phyloP scores from a whole-genome alignment of 2,113 vertebrate genomes.

The Lutjanus erythropterus region DNA sequence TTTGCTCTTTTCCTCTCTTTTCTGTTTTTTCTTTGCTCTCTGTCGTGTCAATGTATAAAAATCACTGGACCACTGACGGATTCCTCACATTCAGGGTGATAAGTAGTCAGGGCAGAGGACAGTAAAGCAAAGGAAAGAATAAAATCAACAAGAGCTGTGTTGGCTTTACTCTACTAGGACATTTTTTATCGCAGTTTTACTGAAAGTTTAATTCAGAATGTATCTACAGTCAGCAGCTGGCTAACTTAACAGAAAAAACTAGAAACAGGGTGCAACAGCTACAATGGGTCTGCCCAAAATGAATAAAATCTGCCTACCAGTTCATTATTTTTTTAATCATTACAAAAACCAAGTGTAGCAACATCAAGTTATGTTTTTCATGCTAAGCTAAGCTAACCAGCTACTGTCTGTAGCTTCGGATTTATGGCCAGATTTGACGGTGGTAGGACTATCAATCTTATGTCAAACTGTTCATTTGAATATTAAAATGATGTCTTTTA shows the following conservation, averaged over 20 bases:
- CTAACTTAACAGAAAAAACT: not conserved
- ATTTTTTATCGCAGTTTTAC: too few species aligned
- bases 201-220: not conserved
- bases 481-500: not conserved
- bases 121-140: not conserved
- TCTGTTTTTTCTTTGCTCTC: slow-evolving; percentile 14
- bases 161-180: not conserved
- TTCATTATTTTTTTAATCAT: too few species aligned
- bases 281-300: not conserved
- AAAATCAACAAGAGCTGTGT: not conserved
- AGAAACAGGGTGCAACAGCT: not conserved
- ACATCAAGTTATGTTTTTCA: too few species aligned
- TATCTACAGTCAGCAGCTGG: not conserved
- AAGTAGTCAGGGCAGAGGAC: not conserved
- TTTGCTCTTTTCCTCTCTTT: slow-evolving; percentile 41
- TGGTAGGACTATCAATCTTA: not conserved
- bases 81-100: slow-evolving; percentile 19
- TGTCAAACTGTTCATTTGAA: not conserved
- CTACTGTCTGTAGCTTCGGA: too few species aligned
- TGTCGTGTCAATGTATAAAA: slow-evolving; percentile 19
- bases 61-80: slow-evolving; percentile 32
- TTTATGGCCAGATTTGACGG: not conserved
- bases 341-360: too few species aligned
- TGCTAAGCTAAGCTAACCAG: not conserved
- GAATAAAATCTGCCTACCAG: not conserved